Conservation (phyloP, 2,113 vertebrate genomes). For the Crocuta crocuta region DNA sequence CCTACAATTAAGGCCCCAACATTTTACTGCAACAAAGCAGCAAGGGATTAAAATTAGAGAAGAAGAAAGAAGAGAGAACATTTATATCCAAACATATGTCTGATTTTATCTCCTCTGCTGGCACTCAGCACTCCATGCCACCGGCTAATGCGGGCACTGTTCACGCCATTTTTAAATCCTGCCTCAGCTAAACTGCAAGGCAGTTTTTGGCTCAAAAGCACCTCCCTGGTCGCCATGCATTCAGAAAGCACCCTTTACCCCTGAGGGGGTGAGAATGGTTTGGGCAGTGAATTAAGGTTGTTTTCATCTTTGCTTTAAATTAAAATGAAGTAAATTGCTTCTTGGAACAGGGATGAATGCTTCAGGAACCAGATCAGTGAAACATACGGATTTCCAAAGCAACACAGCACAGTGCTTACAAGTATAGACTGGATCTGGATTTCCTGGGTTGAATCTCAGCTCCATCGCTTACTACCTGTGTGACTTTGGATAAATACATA, state of each 20-base stretch:
- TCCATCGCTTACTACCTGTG: neutral
- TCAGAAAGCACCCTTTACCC: conserved; percentile 59
- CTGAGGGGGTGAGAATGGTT: neutral
- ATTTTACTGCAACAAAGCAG: conserved; percentile 39
- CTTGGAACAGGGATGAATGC: neutral
- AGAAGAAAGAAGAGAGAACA: conserved; percentile 15
- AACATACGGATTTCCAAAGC: neutral
- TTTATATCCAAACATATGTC: conserved; percentile 72
- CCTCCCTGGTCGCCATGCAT: conserved; percentile 56
- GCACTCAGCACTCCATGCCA: conserved; percentile 56
- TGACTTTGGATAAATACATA: conserved; percentile 7
- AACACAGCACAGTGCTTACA: neutral
- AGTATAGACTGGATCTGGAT: neutral
- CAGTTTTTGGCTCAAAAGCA: conserved; percentile 51
- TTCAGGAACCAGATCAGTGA: neutral
- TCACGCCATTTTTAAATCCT: conserved; percentile 58
- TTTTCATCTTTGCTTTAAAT: conserved; percentile 73
- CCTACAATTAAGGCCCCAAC: neutral
- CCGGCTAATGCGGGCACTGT: conserved; percentile 66
- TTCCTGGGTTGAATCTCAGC: neutral
- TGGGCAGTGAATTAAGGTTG: conserved; percentile 24
- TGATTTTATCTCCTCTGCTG: conserved; percentile 66
- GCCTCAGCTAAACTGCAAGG: conserved; percentile 72
- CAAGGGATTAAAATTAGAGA: conserved; percentile 58
- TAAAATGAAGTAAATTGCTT: conserved; percentile 60